Conservation (phyloP, 2,797 vertebrate species). For the Ambastaia sidthimunki region DNA sequence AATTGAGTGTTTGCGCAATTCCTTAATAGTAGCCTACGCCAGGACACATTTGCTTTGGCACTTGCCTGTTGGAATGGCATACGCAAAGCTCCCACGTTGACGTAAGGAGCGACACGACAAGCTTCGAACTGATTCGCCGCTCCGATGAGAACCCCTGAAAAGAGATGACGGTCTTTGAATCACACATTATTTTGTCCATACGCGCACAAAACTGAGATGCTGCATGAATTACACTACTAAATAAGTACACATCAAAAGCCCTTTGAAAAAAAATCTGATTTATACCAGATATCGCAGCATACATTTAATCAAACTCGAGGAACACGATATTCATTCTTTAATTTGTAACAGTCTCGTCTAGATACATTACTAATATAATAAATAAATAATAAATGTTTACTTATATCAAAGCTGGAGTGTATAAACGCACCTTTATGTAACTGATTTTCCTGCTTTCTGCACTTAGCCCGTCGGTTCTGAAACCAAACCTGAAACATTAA, state of each 20-base stretch:
- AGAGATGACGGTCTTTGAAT: slow-evolving; percentile 39
- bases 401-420: slow-evolving; percentile 42
- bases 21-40: slow-evolving; percentile 54
- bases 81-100: slow-evolving; percentile 95
- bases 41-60: slow-evolving; percentile 75
- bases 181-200: slow-evolving; percentile 11
- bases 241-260: neutral
- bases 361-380: slow-evolving; percentile 1
- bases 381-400: neutral
- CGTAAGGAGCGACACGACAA: slow-evolving; percentile 96
- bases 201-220: neutral
- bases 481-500: slow-evolving; percentile 92
- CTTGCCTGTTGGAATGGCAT: slow-evolving; percentile 99
- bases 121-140: slow-evolving; percentile 97
- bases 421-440: slow-evolving; percentile 91
- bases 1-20: slow-evolving; percentile 31
- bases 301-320: neutral
- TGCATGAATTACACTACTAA: neutral
- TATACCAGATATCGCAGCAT: neutral
- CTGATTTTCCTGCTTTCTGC: slow-evolving; percentile 98
- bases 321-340: neutral
- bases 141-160: slow-evolving; percentile 93
- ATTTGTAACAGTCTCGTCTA: neutral
- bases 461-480: slow-evolving; percentile 98
- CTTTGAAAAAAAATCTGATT: no score